Conservation (phyloP, 2,797 vertebrate species). For the Aplochiton taeniatus region DNA sequence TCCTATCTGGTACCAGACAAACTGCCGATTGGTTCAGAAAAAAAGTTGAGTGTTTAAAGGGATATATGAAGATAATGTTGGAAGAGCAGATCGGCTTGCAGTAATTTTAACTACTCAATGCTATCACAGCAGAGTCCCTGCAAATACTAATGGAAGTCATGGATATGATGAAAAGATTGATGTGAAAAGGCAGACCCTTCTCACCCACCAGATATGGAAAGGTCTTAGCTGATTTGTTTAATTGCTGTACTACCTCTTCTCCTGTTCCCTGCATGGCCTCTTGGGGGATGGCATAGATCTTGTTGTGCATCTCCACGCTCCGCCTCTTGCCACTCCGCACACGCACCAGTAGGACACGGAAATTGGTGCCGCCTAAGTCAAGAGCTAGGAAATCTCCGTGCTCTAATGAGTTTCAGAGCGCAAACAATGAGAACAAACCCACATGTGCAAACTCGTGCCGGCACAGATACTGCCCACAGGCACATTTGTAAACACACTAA, state of each 20-base stretch:
- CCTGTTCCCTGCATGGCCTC: constrained; percentile 92
- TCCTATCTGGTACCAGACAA: too few relatives aligned
- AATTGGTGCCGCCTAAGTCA: constrained; percentile 94
- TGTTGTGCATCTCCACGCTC: constrained; percentile 93
- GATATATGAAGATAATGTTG: too few relatives aligned
- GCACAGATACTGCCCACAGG: background rate
- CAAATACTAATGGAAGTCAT: too few relatives aligned
- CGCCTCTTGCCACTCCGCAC: constrained; percentile 81
- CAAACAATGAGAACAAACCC: constrained; percentile 1
- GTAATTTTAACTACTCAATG: too few relatives aligned
- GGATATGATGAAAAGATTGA: too few relatives aligned
- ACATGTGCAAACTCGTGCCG: background rate
- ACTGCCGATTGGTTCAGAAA: too few relatives aligned
- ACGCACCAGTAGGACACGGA: constrained; percentile 90
- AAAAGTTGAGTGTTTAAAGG: too few relatives aligned
- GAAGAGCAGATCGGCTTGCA: too few relatives aligned
- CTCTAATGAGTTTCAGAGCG: constrained; percentile 70
- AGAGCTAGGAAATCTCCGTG: constrained; percentile 91
- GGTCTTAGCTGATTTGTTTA: too few relatives aligned
- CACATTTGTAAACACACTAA: background rate
- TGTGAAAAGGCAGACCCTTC: background rate
- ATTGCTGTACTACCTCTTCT: constrained; percentile 82
- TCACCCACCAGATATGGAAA: background rate
- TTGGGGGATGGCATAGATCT: constrained; percentile 91
- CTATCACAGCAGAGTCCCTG: too few relatives aligned